Base-by-base conservation (phyloP, 2,888 invertebrate genomes). In the Chloroclysta siterata region DNA sequence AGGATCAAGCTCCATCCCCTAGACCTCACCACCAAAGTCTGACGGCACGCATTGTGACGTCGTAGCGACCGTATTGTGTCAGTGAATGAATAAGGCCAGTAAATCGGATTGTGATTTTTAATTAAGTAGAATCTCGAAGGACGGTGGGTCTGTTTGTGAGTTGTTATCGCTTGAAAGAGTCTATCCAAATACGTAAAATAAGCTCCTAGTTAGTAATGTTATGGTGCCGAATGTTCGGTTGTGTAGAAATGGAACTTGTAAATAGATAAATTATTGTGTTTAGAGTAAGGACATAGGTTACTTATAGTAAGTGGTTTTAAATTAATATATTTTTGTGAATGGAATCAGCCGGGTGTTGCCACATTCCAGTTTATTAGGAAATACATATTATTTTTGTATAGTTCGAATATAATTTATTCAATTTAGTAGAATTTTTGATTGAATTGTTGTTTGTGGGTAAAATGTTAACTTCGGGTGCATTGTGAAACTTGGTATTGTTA, bases 1-100 rank as follows among this genome's bases (percentile, higher is more conserved):
- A 86, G 94, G 78, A 93, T 94, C 78, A 94, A 93, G 75, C 89
- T 94, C 53, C 93, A 94, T 70, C 95, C 95, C 17, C 83, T 95
- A 68, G 95, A 95, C 84, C 90, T 96, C 74, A 96, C 96, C 68
- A 96, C 95, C 77, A 95, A 95, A 93, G 95, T 95, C 81, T 96
- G 93, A 95, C 86, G 81, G 76, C 77, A 70, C 6, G 11, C 14
- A n/a, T 2, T 33, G 57, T 42, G 61, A 54, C 63, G 56, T 47
- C 39, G 11, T 15, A 50, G 29, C 29, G 55, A 61, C 65, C 55
- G 55, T 53, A 57, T 39, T 48, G 73, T 64, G 73, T 81, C 87
- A 84, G 86, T 86, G 86, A 83, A 82, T 71, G 80, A 75, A 74
- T 79, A 78, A 78, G 93, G 93, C 93, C 93, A 93, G 93, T 93